These are phyloP conservation scores for Rhineura floridana DNA, from an alignment of 2,113 vertebrate species.

Conservation along the genomic window DNA sequence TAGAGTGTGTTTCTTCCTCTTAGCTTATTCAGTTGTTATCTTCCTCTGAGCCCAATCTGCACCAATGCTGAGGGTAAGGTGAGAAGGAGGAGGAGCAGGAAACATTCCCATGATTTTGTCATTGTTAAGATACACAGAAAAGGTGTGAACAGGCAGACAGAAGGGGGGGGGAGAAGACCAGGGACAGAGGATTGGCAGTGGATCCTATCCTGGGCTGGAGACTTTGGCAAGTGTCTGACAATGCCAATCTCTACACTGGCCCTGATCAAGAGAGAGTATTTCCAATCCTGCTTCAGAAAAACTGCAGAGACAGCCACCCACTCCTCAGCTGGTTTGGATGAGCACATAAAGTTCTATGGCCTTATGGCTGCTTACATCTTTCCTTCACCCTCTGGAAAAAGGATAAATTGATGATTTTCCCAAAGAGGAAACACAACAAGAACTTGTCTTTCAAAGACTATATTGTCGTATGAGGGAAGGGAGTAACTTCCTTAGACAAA, in stretches of 20 bases:
- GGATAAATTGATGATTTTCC: slow-evolving; percentile 34
- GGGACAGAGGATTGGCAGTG: not conserved
- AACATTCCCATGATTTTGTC: not conserved
- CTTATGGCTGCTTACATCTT: not conserved
- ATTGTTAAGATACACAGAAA: not conserved
- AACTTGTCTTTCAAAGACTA: slow-evolving; percentile 44
- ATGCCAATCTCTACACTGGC: not conserved
- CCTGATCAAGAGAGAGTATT: not conserved
- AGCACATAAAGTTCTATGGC: slow-evolving; percentile 4
- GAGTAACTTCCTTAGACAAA: slow-evolving; percentile 52
- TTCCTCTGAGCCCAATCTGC: not conserved
- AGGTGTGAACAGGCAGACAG: not conserved
- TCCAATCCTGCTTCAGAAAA: slow-evolving; percentile 12
- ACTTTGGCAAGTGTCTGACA: not conserved
- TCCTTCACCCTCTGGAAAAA: slow-evolving; percentile 2
- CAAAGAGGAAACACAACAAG: slow-evolving; percentile 40
- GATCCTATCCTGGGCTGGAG: not conserved
- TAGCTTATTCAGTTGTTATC: not conserved
- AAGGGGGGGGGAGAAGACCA: not conserved
- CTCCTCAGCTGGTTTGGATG: slow-evolving; percentile 12
- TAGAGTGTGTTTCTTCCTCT: not conserved
- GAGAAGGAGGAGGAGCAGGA: no score
- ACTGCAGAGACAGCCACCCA: not conserved
- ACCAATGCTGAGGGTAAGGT: not conserved
- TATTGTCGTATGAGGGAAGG: slow-evolving; percentile 36